Base-by-base conservation (phyloP, 2,113 vertebrate species). In the Phyllostomus discolor region DNA sequence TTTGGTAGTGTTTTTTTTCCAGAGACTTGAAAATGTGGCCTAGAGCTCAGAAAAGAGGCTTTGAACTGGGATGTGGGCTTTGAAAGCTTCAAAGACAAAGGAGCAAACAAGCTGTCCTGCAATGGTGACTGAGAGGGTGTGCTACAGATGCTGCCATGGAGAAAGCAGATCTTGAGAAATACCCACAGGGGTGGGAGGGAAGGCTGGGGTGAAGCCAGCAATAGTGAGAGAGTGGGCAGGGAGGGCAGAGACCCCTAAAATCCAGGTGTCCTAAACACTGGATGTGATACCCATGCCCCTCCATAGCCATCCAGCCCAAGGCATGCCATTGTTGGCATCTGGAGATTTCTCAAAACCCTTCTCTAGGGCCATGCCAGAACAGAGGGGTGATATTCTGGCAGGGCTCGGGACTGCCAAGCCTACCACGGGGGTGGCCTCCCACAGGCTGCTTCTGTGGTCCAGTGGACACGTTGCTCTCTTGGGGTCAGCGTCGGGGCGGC, bases 401-500 rank as follows among this genome's bases (percentile, higher is more conserved):
- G 75, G 38, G n/a, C 69, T 59, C 54, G 0, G 31, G 38, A 43
- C 26, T 16, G 69, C 83, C 20, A n/a, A 5, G 64, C 64, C 93
- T 93, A 90, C 95, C 95, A 48, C 2, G 0, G 66, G 69, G 86
- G 66, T 1, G 57, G 86, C 96, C 91, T 96, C 95, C 86, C 93
- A 83, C 93, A 94, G 88, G 41, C 97, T 93, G 95, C 95, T 93
- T 90, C 95, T 96, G 97, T 95, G 97, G 96, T 96, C 95, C 89
- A 35, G 86, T 66, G 95, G 97, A 96, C 97, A 97, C 91, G 91
- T 93, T 12, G 82, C 89, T 93, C 86, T 97, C 97, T 93, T 96
- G 96, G 97, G 97, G 97, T 98, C 97, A 98, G 96, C 5, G 79
- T 95, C 10, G 64, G 97, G 97, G 96, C 91, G 11, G 96, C 95